Conservation (phyloP, 2,888 invertebrate species). For the Nemapogon koenigi region DNA sequence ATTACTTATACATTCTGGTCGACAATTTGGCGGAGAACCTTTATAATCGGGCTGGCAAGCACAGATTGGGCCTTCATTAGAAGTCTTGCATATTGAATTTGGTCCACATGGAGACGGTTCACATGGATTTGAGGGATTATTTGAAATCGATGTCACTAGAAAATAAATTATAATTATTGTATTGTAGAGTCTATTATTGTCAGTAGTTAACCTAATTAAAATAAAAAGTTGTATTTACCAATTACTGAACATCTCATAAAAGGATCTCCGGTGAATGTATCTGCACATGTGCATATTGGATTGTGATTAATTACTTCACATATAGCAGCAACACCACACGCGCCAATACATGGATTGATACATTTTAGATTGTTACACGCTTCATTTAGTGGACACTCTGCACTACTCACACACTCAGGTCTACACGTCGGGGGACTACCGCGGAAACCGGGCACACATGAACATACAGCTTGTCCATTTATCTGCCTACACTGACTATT, state of each 20-base stretch:
- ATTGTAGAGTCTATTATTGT: constrained; percentile 1
- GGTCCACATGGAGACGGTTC: constrained; percentile 82
- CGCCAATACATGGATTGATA: constrained; percentile 77
- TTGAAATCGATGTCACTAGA: constrained; percentile 25
- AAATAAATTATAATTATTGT: not conserved
- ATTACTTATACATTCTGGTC: constrained; percentile 81
- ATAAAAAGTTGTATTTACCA: constrained; percentile 26
- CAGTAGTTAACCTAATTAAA: too few species aligned
- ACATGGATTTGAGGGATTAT: constrained; percentile 59
- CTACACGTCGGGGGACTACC: constrained; percentile 80
- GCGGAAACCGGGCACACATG: constrained; percentile 73
- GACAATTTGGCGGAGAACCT: constrained; percentile 77
- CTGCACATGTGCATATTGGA: constrained; percentile 77
- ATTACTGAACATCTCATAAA: constrained; percentile 70
- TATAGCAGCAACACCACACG: constrained; percentile 76
- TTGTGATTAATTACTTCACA: constrained; percentile 80
- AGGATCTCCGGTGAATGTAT: constrained; percentile 79
- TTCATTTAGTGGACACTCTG: constrained; percentile 73
- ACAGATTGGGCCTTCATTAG: constrained; percentile 74
- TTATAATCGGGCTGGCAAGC: constrained; percentile 72
- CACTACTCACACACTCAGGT: constrained; percentile 78
- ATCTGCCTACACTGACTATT: constrained; percentile 77
- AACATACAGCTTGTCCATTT: constrained; percentile 74
- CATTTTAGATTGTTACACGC: constrained; percentile 80
- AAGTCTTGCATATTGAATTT: constrained; percentile 72